Evolutionary conservation across 2,888 invertebrate genomes (phyloP).

Genomic region (Lycaena phlaeas): DNA sequence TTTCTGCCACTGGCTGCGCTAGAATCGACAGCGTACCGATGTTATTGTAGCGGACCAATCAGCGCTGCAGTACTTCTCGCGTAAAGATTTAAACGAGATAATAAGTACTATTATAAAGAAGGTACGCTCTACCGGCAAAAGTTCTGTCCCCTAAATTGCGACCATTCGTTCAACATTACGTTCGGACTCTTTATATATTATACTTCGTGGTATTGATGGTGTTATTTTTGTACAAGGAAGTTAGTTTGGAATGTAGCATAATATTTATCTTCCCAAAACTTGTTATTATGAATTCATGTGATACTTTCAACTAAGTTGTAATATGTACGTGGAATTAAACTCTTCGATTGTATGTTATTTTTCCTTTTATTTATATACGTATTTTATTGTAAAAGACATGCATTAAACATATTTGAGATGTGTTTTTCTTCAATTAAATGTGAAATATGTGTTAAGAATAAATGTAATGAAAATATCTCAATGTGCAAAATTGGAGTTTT

Average conservation of each 20-base stretch:
- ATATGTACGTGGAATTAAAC: slow-evolving; percentile 55
- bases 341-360: slow-evolving; percentile 28
- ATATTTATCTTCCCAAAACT: slow-evolving; percentile 38
- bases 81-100: too few species aligned
- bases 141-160: too few species aligned
- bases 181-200: too few species aligned
- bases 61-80: too few species aligned
- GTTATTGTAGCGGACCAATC: too few species aligned
- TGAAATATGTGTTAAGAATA: slow-evolving; percentile 8
- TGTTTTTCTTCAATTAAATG: background rate
- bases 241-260: slow-evolving; percentile 33
- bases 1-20: too few species aligned
- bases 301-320: slow-evolving; percentile 58
- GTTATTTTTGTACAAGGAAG: slow-evolving; percentile 16
- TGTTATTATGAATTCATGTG: slow-evolving; percentile 53
- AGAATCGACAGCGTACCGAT: too few species aligned
- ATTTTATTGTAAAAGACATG: background rate
- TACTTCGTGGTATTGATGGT: too few species aligned
- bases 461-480: slow-evolving; percentile 5
- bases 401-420: background rate
- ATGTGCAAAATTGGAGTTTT: background rate
- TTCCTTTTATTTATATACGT: slow-evolving; percentile 5
- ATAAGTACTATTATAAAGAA: too few species aligned
- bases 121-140: too few species aligned
- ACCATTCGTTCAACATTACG: too few species aligned